Evolutionary conservation across 2,888 invertebrate genomes (phyloP), one percentile per base, ranked within the genome.

Genomic region (Cordilura impudica): DNA sequence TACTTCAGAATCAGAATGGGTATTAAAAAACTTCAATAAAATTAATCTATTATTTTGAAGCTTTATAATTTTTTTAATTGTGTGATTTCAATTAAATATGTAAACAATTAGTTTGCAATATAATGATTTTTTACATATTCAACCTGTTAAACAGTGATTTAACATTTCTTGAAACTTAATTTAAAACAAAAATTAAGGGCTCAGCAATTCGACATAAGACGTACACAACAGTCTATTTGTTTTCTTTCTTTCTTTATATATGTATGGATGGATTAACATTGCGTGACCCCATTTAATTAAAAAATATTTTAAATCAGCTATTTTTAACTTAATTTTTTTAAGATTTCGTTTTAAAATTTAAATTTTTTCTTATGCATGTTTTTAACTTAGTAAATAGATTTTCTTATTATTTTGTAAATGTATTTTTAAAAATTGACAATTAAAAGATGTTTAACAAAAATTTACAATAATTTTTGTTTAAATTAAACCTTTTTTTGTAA

Each of bases 101-200:
- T 54, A 53, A 61, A 45, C 16, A 56, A 18, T 56, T 56, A 31
- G 16, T 19, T 18, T 29, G 21, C 39, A 47, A 12, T 26, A 45
- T 26, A 12, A 7, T 47, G 8, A 39, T n/a, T n/a, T n/a, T n/a
- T n/a, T n/a, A 45, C 1, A 21, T 14, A 49, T 69, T 58, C 58
- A 69, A 58, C 21, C 5, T 70, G 60, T 61, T 61, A 70, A 71
- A 71, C 45, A 10, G 2, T 53, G 45, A 3, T 53, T 71, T 71
- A 71, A 53, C 61, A 61, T 29, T 0, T 45, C 39, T 71, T 71
- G 53, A 71, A 53, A 53, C 4, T 4, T 18, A 70, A 39, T 8
- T 6, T 19, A 19, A 6, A 26, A 23, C 3, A 18, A 39, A 14
- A 58, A 10, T 4, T 5, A 14, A 18, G n/a, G 21, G 6, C 35